Evolutionary conservation across 2,888 invertebrate genomes (phyloP), one percentile per base, ranked within the genome.

Genomic region (Rhimphoctona megacephalus): DNA sequence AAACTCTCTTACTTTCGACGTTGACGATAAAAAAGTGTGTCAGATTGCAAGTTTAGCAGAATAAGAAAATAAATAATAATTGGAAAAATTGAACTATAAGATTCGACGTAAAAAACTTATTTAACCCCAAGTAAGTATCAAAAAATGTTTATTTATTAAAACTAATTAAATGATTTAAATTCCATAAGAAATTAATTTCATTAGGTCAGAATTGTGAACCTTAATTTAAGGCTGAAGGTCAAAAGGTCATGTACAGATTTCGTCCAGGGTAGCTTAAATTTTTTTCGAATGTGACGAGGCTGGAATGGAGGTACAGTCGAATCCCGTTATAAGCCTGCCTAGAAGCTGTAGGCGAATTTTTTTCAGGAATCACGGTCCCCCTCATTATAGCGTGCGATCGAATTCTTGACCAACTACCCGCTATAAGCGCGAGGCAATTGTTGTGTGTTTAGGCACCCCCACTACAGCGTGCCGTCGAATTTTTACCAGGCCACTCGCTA

Each of bases 1-100:
- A 46, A 43, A 43, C 22, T 43, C 69, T 46, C 69, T 46, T 69
- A 69, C 43, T 43, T 69, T 43, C 22, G 14, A 22, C 22, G 69
- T 69, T 25, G 22, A 25, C 39, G 69, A 69, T 69, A 69, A 69
- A 69, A 69, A 61, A 61, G 61, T 61, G 61, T 61, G 61, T 61
- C 39, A 69, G 39, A 69, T 69, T 69, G 69, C 22, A 25, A 22
- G 43, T 39, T 43, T 43, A 39, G 39, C 2, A 22, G 46, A 69
- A 69, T 43, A 11, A 43, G 39, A 39, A 69, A 11, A 69, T 11
- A 43, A 19, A 39, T 39, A 39, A 39, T 39, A 39, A 39, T 17
- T 7, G n/a, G 17, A n/a, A 9, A 39, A 39, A 39, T 36, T 2
- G n/a, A 36, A 36, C 30, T 30, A 61, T 30, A 61, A 61, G 57